These are phyloP conservation scores for Myrmecophaga tridactyla DNA, from an alignment of 2,113 vertebrate species.

Conservation along the genomic window DNA sequence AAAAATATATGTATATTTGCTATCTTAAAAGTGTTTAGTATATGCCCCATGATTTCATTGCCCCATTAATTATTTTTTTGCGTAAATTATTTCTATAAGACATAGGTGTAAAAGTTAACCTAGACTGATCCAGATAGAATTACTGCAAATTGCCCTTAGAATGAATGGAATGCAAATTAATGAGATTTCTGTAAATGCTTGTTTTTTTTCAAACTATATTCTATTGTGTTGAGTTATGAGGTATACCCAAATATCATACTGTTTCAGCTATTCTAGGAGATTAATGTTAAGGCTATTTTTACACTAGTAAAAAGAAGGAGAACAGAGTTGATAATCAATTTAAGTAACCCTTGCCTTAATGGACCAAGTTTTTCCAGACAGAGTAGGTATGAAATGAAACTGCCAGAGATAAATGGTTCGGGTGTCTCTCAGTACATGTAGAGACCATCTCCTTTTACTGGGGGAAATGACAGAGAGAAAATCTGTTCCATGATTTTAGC, in stretches of 20 bases:
- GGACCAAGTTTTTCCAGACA: background rate
- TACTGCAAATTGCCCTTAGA: background rate
- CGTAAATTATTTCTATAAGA: constrained; percentile 58
- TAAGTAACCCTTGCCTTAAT: background rate
- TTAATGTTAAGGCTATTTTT: constrained; percentile 51
- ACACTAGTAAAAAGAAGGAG: background rate
- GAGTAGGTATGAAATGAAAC: background rate
- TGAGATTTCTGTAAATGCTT: constrained; percentile 51
- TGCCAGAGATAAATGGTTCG: background rate
- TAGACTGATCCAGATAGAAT: constrained; percentile 42
- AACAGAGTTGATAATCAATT: background rate
- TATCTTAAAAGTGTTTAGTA: constrained; percentile 19
- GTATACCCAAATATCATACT: constrained; percentile 26
- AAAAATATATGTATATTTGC: too few relatives aligned
- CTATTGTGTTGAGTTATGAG: constrained; percentile 12
- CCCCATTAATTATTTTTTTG: constrained; percentile 11
- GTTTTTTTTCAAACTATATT: constrained; percentile 35
- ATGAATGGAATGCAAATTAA: constrained; percentile 47
- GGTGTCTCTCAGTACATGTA: background rate
- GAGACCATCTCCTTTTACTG: background rate
- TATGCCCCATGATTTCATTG: background rate
- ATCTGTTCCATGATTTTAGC: background rate
- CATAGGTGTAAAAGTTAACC: constrained; percentile 41
- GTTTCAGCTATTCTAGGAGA: constrained; percentile 16
- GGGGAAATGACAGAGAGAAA: background rate